Percentiles rank a stretch among this genome's conserved stretches.
phyloP scores from a whole-genome alignment of 2,797 vertebrate species.

The Hydrocynus forskahlii region DNA sequence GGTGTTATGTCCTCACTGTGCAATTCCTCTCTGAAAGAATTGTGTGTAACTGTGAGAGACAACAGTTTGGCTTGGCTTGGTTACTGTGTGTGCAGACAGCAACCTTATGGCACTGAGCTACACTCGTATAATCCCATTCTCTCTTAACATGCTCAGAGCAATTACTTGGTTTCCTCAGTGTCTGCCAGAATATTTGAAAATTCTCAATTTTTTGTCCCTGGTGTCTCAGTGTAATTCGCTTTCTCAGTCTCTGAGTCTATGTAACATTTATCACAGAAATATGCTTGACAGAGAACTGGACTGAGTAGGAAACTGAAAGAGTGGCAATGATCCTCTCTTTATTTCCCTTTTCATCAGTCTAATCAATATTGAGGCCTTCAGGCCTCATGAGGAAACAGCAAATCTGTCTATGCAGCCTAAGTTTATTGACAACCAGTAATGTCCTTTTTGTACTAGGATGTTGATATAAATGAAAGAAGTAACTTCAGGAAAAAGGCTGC shows the following conservation, averaged over 20 bases:
- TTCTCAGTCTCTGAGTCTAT: not conserved
- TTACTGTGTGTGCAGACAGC: slow-evolving; percentile 4
- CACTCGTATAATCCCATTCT: not conserved
- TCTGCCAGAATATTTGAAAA: not conserved
- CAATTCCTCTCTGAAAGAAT: not conserved
- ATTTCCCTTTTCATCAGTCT: slow-evolving; percentile 19
- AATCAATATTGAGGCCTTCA: slow-evolving; percentile 5
- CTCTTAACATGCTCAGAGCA: not conserved
- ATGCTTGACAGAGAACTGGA: not conserved
- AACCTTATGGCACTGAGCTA: not conserved
- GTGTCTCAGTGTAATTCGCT: too few relatives aligned
- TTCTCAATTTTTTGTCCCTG: slow-evolving; percentile 8
- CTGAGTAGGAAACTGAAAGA: slow-evolving; percentile 1
- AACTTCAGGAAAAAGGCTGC: too few relatives aligned
- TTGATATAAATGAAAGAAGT: too few relatives aligned
- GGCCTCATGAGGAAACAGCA: not conserved
- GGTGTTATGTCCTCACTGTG: not conserved
- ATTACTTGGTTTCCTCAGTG: slow-evolving; percentile 6
- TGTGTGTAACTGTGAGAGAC: not conserved
- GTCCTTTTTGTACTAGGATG: not conserved
- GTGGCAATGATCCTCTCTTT: not conserved
- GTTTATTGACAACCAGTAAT: not conserved
- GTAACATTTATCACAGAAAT: not conserved
- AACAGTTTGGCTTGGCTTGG: not conserved
- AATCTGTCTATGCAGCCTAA: not conserved